A percentile compares a stretch with the other conserved stretches of the same genome.
These are phyloP conservation scores for Ammodytes marinus DNA, from an alignment of 2,113 vertebrate genomes.

Conservation along the genomic window DNA sequence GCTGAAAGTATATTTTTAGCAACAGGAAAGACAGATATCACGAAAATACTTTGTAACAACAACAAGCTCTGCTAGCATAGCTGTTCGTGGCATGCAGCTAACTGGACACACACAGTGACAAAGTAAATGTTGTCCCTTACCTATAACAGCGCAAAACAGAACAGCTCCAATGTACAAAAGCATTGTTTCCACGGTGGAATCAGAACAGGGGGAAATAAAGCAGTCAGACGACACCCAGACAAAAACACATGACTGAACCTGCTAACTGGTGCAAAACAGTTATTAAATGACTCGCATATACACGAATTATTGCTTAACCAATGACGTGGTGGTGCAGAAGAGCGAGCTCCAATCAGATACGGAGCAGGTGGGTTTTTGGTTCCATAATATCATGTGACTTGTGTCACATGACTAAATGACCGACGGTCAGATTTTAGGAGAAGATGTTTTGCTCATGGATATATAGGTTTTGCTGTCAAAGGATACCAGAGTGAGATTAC, in stretches of 20 bases:
- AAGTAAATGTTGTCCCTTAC: constrained; percentile 44
- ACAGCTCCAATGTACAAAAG: constrained; percentile 28
- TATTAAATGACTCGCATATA: background rate
- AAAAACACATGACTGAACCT: constrained; percentile 9
- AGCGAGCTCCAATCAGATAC: constrained; percentile 45
- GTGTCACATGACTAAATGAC: constrained; percentile 55
- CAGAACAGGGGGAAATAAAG: fast-evolving
- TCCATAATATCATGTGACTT: constrained; percentile 42
- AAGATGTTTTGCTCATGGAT: no score
- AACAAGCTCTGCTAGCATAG: background rate
- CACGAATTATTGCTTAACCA: background rate
- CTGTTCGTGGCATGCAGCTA: constrained; percentile 8
- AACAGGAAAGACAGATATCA: background rate
- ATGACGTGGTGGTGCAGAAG: background rate
- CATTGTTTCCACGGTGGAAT: constrained; percentile 40
- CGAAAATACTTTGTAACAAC: background rate
- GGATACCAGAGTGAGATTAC: no score
- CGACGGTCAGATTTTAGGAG: background rate
- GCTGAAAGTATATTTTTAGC: no score
- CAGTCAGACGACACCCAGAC: background rate
- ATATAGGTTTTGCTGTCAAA: background rate
- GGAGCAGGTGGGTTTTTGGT: background rate
- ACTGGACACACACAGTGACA: background rate
- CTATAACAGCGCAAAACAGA: constrained; percentile 58
- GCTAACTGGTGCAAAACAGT: background rate